phyloP scores from a whole-genome alignment of 1,140 invertebrate species.

The Lordiphosa collinella region DNA sequence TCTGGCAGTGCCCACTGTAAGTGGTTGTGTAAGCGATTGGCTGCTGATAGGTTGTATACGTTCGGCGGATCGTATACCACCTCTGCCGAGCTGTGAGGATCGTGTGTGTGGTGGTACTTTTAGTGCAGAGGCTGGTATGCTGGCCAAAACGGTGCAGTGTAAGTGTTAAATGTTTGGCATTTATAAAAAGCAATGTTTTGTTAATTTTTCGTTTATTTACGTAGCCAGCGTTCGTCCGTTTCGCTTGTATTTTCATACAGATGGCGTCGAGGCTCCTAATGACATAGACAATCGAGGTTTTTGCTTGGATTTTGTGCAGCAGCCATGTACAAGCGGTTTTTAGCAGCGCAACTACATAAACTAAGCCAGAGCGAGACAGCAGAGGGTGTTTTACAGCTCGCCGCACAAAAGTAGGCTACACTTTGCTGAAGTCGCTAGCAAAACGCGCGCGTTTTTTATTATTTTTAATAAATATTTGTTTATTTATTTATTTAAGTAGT shows the following conservation, averaged over 20 bases:
- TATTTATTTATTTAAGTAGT: constrained; percentile 71
- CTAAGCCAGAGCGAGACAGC: too few species aligned
- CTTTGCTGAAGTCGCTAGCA: background rate
- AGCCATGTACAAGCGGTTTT: constrained; percentile 86
- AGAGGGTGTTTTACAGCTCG: too few species aligned
- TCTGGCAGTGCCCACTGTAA: constrained; percentile 60
- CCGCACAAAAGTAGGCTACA: constrained; percentile 24
- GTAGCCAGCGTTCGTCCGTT: constrained; percentile 89
- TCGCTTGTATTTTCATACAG: constrained; percentile 87
- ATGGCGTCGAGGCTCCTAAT: constrained; percentile 86
- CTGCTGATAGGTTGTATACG: constrained; percentile 87
- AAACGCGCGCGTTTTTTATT: constrained; percentile 11
- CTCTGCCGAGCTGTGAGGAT: constrained; percentile 80
- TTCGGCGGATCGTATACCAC: constrained; percentile 73
- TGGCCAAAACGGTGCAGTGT: constrained; percentile 81
- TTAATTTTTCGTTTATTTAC: constrained; percentile 28
- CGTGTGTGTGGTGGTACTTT: constrained; percentile 81
- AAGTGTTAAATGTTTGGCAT: constrained; percentile 37
- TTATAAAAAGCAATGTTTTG: too few species aligned
- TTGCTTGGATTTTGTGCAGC: constrained; percentile 90
- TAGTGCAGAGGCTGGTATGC: constrained; percentile 79
- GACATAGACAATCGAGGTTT: constrained; percentile 89
- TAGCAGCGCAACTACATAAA: too few species aligned
- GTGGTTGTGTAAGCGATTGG: constrained; percentile 87
- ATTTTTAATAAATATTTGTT: constrained; percentile 63